Base-by-base conservation (phyloP, 1,140 invertebrate genomes). In the Aphelinus certus region DNA sequence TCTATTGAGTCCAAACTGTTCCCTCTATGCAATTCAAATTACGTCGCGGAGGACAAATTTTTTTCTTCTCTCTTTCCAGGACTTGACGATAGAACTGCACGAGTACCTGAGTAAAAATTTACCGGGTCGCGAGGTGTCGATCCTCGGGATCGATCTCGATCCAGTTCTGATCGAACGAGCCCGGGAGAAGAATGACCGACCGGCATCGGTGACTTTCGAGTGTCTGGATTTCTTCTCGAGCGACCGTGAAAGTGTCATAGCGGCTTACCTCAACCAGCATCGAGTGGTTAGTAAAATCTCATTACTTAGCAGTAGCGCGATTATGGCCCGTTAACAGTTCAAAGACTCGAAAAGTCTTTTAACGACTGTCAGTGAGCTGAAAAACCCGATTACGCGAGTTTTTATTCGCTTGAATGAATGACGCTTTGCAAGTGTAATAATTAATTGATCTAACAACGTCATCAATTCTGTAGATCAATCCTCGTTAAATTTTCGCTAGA, bases 141-240 rank as follows among this genome's bases (percentile, higher is more conserved):
- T 94, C 51, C 83, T 95, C 49, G 94, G 91, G 43, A 86, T 95
- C 7, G 95, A 96, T 83, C 90, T 96, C 47, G 95, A 96, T 84
- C 85, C 89, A 7, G 87, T 83, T 46, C 87, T 96, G 57, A 93
- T 95, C 61, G 77, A 91, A 77, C 88, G 94, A 82, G 93, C 93
- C 1, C 86, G 87, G 7, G 88, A 90, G 77, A 83, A 83, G 48
- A 90, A 90, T 82, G 77, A 79, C 53, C 82, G 80, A 55, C 64
- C 81, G 1, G 66, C 85, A 60, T 66, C 68, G 1, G 86, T 95
- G 45, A 82, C 78, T 65, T 95, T 91, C 82, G 80, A 87, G 65
- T 89, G 89, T 79, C 79, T 90, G 3, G 90, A 95, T 84, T 90
- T 95, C 71, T 90, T 93, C 83, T 80, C 87, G 46, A 80, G 88